Conservation (phyloP, 2,113 vertebrate genomes). For the Callocephalon fimbriatum region DNA sequence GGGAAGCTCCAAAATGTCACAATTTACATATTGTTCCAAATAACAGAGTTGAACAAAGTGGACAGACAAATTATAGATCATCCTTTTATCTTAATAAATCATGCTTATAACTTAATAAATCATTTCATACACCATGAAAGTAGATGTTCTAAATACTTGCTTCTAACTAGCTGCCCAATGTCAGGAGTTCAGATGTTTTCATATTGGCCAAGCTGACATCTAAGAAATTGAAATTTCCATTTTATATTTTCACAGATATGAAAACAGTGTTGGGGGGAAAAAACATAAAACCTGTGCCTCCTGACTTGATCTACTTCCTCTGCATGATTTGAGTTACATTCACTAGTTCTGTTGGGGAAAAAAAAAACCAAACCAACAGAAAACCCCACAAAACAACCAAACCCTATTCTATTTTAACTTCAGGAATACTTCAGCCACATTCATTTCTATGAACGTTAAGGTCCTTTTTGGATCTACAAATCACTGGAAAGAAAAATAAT, state of each 20-base stretch:
- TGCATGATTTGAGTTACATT: neutral
- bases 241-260: neutral
- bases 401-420: neutral
- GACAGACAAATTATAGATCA: neutral
- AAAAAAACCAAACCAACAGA: neutral
- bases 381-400: neutral
- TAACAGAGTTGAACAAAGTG: neutral
- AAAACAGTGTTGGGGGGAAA: neutral
- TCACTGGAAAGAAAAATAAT: neutral
- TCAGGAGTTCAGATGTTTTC: slow-evolving; percentile 9
- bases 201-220: neutral
- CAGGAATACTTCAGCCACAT: neutral
- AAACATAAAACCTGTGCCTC: neutral
- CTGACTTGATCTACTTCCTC: neutral
- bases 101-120: neutral
- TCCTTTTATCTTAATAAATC: slow-evolving; percentile 13
- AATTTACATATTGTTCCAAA: neutral
- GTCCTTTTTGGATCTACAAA: neutral
- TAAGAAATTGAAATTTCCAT: neutral
- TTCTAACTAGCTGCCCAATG: neutral
- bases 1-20: neutral
- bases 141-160: neutral
- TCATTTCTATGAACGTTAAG: neutral
- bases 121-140: neutral
- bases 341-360: neutral